Percentiles rank a stretch among this genome's conserved stretches.
These are phyloP conservation scores for Drosophila lacteicornis DNA, from an alignment of 1,140 invertebrate genomes.

Conservation along the genomic window DNA sequence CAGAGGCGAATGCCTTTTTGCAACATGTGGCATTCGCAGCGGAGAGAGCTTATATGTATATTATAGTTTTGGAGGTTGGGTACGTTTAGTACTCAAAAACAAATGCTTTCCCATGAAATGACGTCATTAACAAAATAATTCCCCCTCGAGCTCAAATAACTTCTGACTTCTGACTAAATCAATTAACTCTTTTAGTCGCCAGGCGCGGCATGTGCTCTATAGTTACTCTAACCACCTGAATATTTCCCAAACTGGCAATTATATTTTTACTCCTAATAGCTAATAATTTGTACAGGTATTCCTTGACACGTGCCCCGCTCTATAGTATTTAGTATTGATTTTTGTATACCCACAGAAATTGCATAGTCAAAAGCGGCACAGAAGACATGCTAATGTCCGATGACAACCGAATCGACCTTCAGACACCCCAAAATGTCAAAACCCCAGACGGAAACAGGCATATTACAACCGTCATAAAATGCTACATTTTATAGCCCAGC, in stretches of 20 bases:
- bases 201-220: not conserved
- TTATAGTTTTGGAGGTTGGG: slow-evolving; percentile 3
- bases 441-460: slow-evolving; percentile 25
- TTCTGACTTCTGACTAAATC: not conserved
- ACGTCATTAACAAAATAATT: slow-evolving; percentile 12
- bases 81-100: not conserved
- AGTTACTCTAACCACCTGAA: not conserved
- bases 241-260: slow-evolving; percentile 13
- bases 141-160: not conserved
- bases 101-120: not conserved
- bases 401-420: slow-evolving; percentile 62
- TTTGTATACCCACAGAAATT: slow-evolving; percentile 37
- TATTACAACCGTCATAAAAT: slow-evolving; percentile 27
- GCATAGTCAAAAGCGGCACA: slow-evolving; percentile 31
- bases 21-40: slow-evolving; percentile 62
- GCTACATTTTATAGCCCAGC: not conserved
- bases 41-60: slow-evolving; percentile 51
- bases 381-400: slow-evolving; percentile 43
- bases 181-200: not conserved
- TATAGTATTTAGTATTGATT: slow-evolving; percentile 46
- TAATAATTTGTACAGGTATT: not conserved
- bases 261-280: not conserved
- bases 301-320: not conserved
- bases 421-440: slow-evolving; percentile 59
- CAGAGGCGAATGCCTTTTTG: slow-evolving; percentile 13